These are phyloP conservation scores for Ariopsis seemanni DNA, from an alignment of 2,113 vertebrate genomes.

Conservation along the genomic window DNA sequence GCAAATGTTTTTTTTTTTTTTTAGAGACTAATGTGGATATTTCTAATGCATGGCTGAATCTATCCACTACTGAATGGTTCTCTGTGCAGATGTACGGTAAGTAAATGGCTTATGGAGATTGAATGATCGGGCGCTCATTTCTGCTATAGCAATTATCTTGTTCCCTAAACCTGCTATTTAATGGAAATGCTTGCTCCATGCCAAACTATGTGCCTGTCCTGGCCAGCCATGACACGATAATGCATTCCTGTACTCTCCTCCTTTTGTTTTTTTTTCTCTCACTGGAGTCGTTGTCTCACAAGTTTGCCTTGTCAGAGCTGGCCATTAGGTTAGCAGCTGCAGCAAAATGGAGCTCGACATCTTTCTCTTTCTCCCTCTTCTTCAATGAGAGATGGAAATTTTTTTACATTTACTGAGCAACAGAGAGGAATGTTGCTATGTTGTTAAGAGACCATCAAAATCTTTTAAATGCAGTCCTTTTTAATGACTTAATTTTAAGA, in stretches of 20 bases:
- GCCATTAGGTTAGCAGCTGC: conserved; percentile 69
- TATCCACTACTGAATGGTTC: conserved; percentile 17
- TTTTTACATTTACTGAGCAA: conserved; percentile 11
- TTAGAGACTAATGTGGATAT: conserved; percentile 18
- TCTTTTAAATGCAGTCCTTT: not conserved
- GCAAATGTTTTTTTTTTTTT: conserved; percentile 23
- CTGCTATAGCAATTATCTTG: conserved; percentile 75
- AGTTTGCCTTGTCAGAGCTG: conserved; percentile 45
- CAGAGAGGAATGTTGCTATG: conserved; percentile 10
- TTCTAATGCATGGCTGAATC: conserved; percentile 10
- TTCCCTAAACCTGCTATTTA: conserved; percentile 69
- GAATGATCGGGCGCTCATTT: conserved; percentile 57
- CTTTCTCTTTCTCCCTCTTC: conserved; percentile 53
- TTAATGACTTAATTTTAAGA: not conserved
- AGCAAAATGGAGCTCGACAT: conserved; percentile 62
- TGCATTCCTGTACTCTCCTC: conserved; percentile 7
- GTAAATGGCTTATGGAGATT: conserved; percentile 42
- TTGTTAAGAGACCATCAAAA: not conserved
- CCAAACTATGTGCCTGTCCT: conserved; percentile 68
- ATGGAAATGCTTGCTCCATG: conserved; percentile 66
- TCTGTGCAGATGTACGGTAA: conserved; percentile 32
- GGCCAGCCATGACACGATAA: conserved; percentile 28
- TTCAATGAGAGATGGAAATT: conserved; percentile 21
- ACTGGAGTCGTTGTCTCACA: conserved; percentile 36
- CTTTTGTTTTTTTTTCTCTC: conserved; percentile 31